Base-by-base conservation (phyloP, 2,113 vertebrate species). In the Falcunculus frontatus region DNA sequence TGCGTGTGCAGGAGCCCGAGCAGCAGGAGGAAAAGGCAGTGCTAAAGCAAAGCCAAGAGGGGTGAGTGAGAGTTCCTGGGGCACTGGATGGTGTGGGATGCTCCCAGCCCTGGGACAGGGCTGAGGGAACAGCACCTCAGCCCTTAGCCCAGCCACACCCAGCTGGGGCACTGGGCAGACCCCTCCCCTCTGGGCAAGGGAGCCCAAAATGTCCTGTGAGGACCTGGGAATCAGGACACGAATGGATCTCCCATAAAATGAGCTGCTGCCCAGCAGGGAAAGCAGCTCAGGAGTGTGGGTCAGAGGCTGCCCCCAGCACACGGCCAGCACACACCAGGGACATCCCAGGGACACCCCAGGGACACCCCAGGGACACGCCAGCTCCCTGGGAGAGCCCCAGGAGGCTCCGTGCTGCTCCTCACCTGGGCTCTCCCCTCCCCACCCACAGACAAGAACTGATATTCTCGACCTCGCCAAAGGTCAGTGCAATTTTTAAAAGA, bases 231-330 rank as follows among this genome's bases (percentile, higher is more conserved):
- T 33, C 8, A 2, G n/a, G 4, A 11, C 8, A 8, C 0, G 0
- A 19, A 14, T 16, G 50, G 41, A 32, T 27, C 32, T 16, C 7
- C 69, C n/a, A 20, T 4, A 10, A 6, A 27, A 27, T 2, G 16
- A 11, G 46, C 30, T 13, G n/a, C 50, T 20, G n/a, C 35, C 21
- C 57, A 4, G 25, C 44, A 7, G 78, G 41, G 52, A 27, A 32
- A 10, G 39, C 18, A 55, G 10, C 11, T 35, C 2, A 0, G 13
- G 39, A 30, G 13, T 0, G 0, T 4, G n/a, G 15, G 0, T 2
- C 2, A 1, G 39, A 20, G 4, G 16, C 59, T 15, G 50, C 17
- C 21, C 39, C 8, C 63, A 8, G 33, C 1, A 7, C 41, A 5
- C 0, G 9, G 56, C 44, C 42, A 16, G 20, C 14, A 32, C 32